Base-by-base conservation (phyloP, 2,797 vertebrate species). In the Ataeniobius toweri region DNA sequence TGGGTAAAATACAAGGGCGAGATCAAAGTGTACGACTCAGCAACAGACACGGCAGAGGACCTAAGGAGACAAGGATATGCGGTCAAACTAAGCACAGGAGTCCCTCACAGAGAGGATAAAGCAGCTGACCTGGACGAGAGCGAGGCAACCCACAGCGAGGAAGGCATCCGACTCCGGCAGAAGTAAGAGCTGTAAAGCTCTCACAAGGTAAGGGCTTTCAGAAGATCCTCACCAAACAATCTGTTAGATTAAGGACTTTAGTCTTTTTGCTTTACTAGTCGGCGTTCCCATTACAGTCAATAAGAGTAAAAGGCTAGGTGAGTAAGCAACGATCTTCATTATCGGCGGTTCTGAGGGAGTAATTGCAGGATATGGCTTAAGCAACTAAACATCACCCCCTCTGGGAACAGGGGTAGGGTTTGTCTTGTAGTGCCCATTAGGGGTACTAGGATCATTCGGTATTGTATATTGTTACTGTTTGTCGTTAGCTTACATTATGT, bases 151-250 rank as follows among this genome's bases (percentile, higher is more conserved):
- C 55, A 26, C 4, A 1, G 36, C 0, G 8, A 76, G 24, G 24
- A 26, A 22, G 2, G 5, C 36, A 53, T 1, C 0, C 2, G 26
- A 36, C 2, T 3, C 56, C 1, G 9, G 14, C 3, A 61, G 16
- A 10, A 28, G 18, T 3, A 4, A 2, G 8, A 55, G 3, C 48
- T 82, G 70, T 65, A 74, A 74, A 26, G 36, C 56, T 46, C n/a
- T n/a, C n/a, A n/a, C n/a, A 78, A 31, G 7, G 76, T 71, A 0
- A 5, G 9, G 10, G 5, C 72, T 4, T 82, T 78, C 48, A 82
- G 72, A 51, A 63, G 31, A 71, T 0, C 36, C 3, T 65, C 76
- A 46, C 9, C 71, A 6, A 1, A 8, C 0, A 20, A 0, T 10
- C 2, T 20, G 24, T 50, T 6, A 41, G n/a, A n/a, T n/a, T n/a